Base-by-base conservation (phyloP, 2,113 vertebrate genomes). In the Empidonax alnorum region DNA sequence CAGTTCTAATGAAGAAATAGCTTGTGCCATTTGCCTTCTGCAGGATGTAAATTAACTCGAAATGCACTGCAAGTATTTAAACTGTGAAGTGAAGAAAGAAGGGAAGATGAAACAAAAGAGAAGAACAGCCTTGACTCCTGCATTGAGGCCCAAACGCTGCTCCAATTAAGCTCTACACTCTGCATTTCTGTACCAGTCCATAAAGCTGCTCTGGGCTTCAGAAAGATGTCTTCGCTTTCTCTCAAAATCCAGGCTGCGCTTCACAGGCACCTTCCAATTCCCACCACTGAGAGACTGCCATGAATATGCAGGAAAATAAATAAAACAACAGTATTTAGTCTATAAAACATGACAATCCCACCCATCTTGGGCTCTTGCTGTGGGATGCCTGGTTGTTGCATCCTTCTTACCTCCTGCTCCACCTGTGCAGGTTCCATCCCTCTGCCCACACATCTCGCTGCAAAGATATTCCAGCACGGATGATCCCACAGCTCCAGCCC, bases 61-160 rank as follows among this genome's bases (percentile, higher is more conserved):
- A 78, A 87, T 35, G 65, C 84, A 87, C 53, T 52, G 87, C 74
- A 95, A 73, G 53, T 72, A 68, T 50, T 93, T 75, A 56, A 62
- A 56, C n/a, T 72, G 31, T 47, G 58, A 59, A 75, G 61, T 9
- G 69, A 87, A 41, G 78, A 56, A 91, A 87, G 62, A 19, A 87
- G 53, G 62, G n/a, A 61, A 58, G 58, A 93, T 44, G 53, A 91
- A 87, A 91, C 67, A 87, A 42, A 84, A 37, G 65, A 66, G 65
- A 71, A 44, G 62, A 87, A 65, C 65, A 71, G 91, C 69, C 55
- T 50, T 46, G 76, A 30, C 76, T 91, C 33, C 44, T 1, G 14
- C 41, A 82, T 82, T 11, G 77, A 89, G 56, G 82, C 81, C 72
- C 58, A 41, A 91, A 73, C 66, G 20, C 39, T 52, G 30, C 31